phyloP scores from a whole-genome alignment of 2,797 vertebrate species.

The Esox masquinongy region DNA sequence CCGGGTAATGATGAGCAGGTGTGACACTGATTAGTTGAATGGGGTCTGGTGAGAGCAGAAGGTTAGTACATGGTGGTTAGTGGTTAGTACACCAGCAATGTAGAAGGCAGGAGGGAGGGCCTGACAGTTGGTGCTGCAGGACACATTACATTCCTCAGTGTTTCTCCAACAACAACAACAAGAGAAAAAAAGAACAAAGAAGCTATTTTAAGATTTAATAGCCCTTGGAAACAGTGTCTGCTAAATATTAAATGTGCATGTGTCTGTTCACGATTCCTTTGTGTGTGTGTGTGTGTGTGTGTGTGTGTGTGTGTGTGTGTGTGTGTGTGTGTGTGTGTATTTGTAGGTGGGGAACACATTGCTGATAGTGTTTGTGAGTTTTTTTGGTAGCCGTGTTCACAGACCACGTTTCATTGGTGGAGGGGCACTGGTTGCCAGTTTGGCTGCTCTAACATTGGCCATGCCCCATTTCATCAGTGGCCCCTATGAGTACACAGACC shows the following conservation, averaged over 20 bases:
- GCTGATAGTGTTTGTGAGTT: slow-evolving; percentile 92
- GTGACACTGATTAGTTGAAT: no score
- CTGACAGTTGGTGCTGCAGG: no score
- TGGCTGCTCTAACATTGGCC: slow-evolving; percentile 83
- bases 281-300: slow-evolving; percentile 19
- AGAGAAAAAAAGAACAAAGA: no score
- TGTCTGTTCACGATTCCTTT: background rate
- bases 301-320: slow-evolving; percentile 6
- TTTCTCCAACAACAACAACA: no score
- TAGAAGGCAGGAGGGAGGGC: no score
- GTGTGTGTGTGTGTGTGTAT: slow-evolving; percentile 15
- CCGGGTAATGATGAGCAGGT: no score
- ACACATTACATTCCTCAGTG: no score
- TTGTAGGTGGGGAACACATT: slow-evolving; percentile 88
- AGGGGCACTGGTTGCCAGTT: slow-evolving; percentile 83
- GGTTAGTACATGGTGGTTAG: no score
- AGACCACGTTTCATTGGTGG: slow-evolving; percentile 85
- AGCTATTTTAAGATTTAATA: no score
- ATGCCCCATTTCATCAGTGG: slow-evolving; percentile 86
- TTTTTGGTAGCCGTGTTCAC: slow-evolving; percentile 89
- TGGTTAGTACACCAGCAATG: no score
- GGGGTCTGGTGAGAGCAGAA: no score
- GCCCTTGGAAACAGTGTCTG: no score
- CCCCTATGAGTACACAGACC: slow-evolving; percentile 71
- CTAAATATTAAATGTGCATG: background rate